Conservation (phyloP, 2,888 invertebrate species). For the Acleris holmiana region DNA sequence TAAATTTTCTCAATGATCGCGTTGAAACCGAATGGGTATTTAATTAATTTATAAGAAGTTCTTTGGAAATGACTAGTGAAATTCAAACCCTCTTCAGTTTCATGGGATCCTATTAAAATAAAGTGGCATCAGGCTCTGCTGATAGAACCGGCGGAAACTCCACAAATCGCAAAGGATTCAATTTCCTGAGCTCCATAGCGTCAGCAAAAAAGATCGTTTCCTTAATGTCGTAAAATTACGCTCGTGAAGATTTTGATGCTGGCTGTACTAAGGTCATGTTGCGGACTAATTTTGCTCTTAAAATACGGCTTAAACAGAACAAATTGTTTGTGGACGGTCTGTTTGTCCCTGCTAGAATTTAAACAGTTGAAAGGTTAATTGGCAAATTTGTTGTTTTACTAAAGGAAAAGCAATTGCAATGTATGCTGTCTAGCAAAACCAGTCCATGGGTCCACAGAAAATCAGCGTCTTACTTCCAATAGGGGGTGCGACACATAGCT, state of each 20-base stretch:
- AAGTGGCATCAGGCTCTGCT: conserved; percentile 7
- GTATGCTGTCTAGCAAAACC: too few relatives aligned
- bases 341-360: too few relatives aligned
- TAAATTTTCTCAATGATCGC: too few relatives aligned
- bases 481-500: too few relatives aligned
- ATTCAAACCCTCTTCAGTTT: not conserved
- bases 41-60: not conserved
- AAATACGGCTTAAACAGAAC: too few relatives aligned
- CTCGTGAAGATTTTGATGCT: conserved; percentile 25
- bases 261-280: not conserved
- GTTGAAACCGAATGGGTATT: too few relatives aligned
- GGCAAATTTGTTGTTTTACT: too few relatives aligned
- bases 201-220: conserved; percentile 29
- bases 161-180: conserved; percentile 26
- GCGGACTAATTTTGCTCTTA: not conserved
- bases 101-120: conserved; percentile 15
- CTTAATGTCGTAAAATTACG: conserved; percentile 29
- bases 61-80: not conserved
- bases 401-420: too few relatives aligned
- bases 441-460: too few relatives aligned
- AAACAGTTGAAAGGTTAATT: too few relatives aligned
- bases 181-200: conserved; percentile 16
- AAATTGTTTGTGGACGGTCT: too few relatives aligned
- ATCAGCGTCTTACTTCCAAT: too few relatives aligned
- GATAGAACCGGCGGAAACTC: conserved; percentile 21